Evolutionary conservation across 2,888 invertebrate species (phyloP), one percentile per base, ranked within the genome.

Genomic region (Ophion ellenae): DNA sequence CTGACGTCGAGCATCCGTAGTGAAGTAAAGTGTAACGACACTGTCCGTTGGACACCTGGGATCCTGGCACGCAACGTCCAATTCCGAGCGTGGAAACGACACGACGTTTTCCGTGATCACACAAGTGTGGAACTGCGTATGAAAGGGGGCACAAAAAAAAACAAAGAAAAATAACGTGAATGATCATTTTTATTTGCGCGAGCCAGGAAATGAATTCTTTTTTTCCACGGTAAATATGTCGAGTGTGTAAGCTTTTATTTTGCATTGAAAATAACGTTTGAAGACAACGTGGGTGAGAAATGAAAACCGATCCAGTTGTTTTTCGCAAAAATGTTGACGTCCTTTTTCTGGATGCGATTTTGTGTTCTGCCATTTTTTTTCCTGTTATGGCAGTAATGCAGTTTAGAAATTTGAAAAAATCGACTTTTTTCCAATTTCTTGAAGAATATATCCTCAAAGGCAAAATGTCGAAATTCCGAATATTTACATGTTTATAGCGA

Each of bases 71-170:
- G 98, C 98, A 91, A 97, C 96, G 94, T 99, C 98, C 89, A 99
- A 96, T 93, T 98, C 98, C 91, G 97, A 97, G 92, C 97, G 96
- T 85, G 97, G 97, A 95, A 98, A 98, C 90, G 97, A 96, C 80
- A 98, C 96, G 86, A 97, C 97, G 94, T 97, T 96, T 93, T 97
- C 97, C 70, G 97, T 96, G 88, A 98, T 97, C 78, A 98, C 98
- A 95, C 98, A 98, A 5, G 99, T 98, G 95, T 99, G 98, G 95
- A 99, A 98, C 96, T 99, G 97, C 11, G 84, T 87, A 71, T 32
- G 69, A 7, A 76, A 83, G n/a, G 28, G 75, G 63, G 73, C 45
- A 59, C 5, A 28, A 63, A 28, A 47, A 47, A 73, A 61, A 75
- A 71, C 7, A 66, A 70, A 5, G 69, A 17, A 70, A 4, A 47